These are phyloP conservation scores for Porites lobata DNA, from an alignment of 92 coral and sea anemone genomes.

Conservation along the genomic window DNA sequence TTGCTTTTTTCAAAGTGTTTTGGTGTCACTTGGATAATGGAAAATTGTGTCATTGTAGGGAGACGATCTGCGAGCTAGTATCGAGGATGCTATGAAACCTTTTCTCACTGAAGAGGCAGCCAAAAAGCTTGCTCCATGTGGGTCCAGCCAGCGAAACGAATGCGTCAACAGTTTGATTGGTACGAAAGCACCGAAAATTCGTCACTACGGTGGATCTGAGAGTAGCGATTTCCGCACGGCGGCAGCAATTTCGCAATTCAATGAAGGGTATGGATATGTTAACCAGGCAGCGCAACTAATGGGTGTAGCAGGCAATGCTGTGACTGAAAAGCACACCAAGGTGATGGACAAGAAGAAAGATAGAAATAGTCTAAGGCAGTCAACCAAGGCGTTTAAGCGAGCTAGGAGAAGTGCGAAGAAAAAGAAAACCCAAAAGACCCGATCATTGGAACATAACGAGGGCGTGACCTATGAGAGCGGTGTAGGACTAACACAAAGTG, in stretches of 20 bases:
- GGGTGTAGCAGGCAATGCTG: slow-evolving; percentile 9
- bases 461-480: slow-evolving; percentile 39
- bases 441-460: slow-evolving; percentile 16
- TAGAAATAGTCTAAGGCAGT: slow-evolving; percentile 15
- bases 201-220: slow-evolving; percentile 55
- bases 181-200: slow-evolving; percentile 49
- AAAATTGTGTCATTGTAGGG: slow-evolving; percentile 3
- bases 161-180: slow-evolving; percentile 39
- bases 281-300: background rate
- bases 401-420: background rate
- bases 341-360: slow-evolving; percentile 22
- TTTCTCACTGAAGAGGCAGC: slow-evolving; percentile 36
- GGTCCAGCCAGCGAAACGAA: slow-evolving; percentile 47
- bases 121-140: slow-evolving; percentile 39
- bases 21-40: background rate
- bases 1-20: too few relatives aligned
- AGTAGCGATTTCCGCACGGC: slow-evolving; percentile 50
- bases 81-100: slow-evolving; percentile 37
- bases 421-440: slow-evolving; percentile 25
- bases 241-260: slow-evolving; percentile 40
- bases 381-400: slow-evolving; percentile 9
- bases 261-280: slow-evolving; percentile 32
- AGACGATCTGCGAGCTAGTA: slow-evolving; percentile 19
- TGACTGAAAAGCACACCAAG: background rate
- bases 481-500: slow-evolving; percentile 20